Base-by-base conservation (phyloP, 1,140 invertebrate genomes). In the Trachymyrmex septentrionalis region DNA sequence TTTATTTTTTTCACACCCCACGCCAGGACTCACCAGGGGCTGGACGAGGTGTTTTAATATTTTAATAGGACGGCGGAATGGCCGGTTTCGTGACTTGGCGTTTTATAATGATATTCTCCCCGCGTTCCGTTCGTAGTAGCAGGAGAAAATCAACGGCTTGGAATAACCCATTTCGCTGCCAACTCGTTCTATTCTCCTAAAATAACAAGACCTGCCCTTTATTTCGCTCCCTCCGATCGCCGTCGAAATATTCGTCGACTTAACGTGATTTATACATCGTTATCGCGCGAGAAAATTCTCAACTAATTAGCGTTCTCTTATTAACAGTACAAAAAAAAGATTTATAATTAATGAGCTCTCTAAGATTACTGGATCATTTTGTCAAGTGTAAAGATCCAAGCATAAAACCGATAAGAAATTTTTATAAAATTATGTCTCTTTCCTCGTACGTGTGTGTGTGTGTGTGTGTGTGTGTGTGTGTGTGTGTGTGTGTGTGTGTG, bases 61-160 rank as follows among this genome's bases (percentile, higher is more conserved):
- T 95, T 95, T 94, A 95, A 95, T 94, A 94, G 94, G 93, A 93
- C 93, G 92, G 92, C 90, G 93, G 92, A 95, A 94, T 93, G 92
- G 93, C 92, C 93, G 92, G 93, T 94, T 94, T 93, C 94, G 94
- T 95, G 94, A 95, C 94, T 95, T 93, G 93, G 92, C 94, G 88
- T 94, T 95, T 94, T 93, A 93, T 95, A 95, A 95, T 95, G 95
- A 95, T 95, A 95, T 95, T 94, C 94, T 93, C 94, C 93, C 92
- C 91, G 93, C 92, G 93, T 95, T 95, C 93, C 92, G 93, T 93
- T 93, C 92, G 91, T 88, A 89, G 90, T 91, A 89, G 88, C 92
- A 91, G 88, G 91, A 94, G 93, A 93, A 94, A 94, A 93, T 92
- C 92, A 94, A 93, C 92, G 90, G 91, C 90, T 92, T 91, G 91